Conservation (phyloP, 2,797 vertebrate species). For the Spatula clypeata region DNA sequence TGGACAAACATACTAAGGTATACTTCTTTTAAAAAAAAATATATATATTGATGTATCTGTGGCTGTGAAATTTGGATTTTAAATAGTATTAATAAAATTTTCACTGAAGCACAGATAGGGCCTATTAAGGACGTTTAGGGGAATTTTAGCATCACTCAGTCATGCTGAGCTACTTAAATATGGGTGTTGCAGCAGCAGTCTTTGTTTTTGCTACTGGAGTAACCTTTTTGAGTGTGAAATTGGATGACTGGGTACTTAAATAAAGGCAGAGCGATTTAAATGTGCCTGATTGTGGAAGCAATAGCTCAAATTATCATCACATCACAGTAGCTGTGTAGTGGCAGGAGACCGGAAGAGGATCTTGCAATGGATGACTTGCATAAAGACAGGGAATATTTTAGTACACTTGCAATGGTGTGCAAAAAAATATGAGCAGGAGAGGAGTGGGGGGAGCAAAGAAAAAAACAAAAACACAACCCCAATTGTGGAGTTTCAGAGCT, state of each 20-base stretch:
- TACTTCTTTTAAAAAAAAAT: not conserved
- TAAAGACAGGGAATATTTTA: not conserved
- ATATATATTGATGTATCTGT: not conserved
- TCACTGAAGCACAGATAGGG: not conserved
- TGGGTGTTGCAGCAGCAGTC: not conserved
- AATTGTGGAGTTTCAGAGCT: not conserved
- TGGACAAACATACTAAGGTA: not conserved
- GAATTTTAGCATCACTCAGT: not conserved
- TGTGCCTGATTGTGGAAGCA: not conserved
- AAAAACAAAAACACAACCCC: not conserved
- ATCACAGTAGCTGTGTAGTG: not conserved
- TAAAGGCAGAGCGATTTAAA: not conserved
- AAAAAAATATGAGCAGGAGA: not conserved
- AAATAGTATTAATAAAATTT: not conserved
- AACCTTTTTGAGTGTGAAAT: not conserved
- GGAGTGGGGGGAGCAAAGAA: not conserved
- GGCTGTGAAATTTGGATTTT: not conserved
- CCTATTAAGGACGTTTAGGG: not conserved
- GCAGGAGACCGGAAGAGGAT: constrained; percentile 27
- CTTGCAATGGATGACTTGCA: constrained; percentile 27
- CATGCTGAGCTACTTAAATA: not conserved
- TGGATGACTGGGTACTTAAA: not conserved
- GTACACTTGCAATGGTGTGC: not conserved
- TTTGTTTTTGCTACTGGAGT: not conserved
- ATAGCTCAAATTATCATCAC: not conserved